Evolutionary conservation across 1,140 invertebrate genomes (phyloP), one percentile per base, ranked within the genome.

Genomic region (Drosophila sturtevanti): DNA sequence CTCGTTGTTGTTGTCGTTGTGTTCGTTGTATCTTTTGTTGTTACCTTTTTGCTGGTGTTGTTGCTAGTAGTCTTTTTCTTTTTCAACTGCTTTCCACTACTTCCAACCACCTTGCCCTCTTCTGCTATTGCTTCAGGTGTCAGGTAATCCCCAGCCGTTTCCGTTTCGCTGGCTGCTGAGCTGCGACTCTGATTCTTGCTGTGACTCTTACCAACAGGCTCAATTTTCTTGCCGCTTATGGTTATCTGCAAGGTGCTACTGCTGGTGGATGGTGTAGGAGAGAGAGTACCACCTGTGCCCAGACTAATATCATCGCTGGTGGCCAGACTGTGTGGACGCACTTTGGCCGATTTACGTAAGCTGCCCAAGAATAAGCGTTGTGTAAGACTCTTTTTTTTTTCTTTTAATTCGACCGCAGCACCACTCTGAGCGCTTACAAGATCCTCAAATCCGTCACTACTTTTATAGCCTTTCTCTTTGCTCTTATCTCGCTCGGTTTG

Each of bases 211-310:
- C 54, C 16, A n/a, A 27, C 60, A 44, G 81, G 70, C 61, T 90
- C 85, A 24, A 89, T 71, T 80, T 91, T 91, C 75, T 91, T 90
- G 58, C 90, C 90, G 12, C 81, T 82, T 54, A 91, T 91, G 65
- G 90, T 91, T 64, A 91, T 91, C 72, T 91, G 80, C 22, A 91
- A 66, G 16, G 70, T 89, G 60, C 59, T 75, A 72, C 72, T 77
- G 68, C 75, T 58, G 44, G 74, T 61, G 2, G 62, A 64, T 48
- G 52, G 24, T 41, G 44, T 61, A 7, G 66, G 67, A 41, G 35
- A 38, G 60, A 58, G 61, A 16, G 55, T 63, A 11, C 37, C 70
- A 9, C 62, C 52, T 12, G 72, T 77, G 38, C 61, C 65, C 60
- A 77, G 58, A 58, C 79, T 79, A 35, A 77, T 34, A 27, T 86